Evolutionary conservation across 2,113 vertebrate species (phyloP).

Genomic region (Strigops habroptila): DNA sequence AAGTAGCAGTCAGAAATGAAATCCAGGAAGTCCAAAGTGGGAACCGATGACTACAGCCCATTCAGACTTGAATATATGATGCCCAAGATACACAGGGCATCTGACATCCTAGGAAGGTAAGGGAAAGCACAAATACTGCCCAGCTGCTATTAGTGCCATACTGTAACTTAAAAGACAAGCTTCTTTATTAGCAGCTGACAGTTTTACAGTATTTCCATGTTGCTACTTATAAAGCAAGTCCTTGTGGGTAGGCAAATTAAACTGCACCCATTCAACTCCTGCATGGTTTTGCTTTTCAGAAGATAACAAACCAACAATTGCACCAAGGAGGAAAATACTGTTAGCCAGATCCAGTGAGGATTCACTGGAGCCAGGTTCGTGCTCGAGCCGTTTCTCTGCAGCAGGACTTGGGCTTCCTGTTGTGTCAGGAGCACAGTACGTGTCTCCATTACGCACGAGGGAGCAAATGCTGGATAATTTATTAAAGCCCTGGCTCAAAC

Average conservation of each 20-base stretch:
- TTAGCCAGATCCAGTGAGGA: not conserved
- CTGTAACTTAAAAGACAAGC: not conserved
- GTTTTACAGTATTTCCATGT: not conserved
- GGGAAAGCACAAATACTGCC: not conserved
- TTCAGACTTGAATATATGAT: not conserved
- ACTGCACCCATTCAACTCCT: not conserved
- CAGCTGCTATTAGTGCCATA: not conserved
- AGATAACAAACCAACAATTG: not conserved
- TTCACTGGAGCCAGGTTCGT: not conserved
- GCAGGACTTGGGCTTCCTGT: not conserved
- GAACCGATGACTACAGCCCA: not conserved
- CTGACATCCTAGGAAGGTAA: not conserved
- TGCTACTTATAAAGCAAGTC: not conserved
- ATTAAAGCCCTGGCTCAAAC: not conserved
- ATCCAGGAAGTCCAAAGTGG: not conserved
- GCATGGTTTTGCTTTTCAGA: not conserved
- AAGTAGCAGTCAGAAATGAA: slow-evolving; percentile 41
- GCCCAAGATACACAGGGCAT: not conserved
- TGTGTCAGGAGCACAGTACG: not conserved
- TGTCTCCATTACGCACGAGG: rapidly evolving
- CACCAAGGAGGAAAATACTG: not conserved
- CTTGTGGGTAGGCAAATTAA: not conserved
- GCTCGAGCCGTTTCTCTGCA: not conserved
- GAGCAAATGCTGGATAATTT: not conserved
- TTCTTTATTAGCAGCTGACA: not conserved